These are phyloP conservation scores for Caenorhabditis sp. DNA, from an alignment of 2,888 invertebrate species.

Conservation along the genomic window DNA sequence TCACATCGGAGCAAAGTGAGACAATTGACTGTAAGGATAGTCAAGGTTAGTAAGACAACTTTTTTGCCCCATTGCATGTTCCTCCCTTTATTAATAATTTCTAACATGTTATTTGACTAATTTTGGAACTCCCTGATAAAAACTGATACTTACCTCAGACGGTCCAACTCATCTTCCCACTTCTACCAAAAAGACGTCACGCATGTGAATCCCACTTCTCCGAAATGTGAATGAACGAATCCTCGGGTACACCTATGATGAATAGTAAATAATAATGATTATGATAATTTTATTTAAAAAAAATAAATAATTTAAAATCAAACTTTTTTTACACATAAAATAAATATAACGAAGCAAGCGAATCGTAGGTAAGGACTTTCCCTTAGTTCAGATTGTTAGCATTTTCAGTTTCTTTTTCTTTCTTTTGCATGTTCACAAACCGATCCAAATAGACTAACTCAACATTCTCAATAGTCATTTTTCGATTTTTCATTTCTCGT, in stretches of 20 bases:
- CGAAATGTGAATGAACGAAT: neutral
- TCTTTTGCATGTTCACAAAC: neutral
- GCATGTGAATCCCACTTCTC: neutral
- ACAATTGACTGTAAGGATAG: constrained; percentile 42
- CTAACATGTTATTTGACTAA: neutral
- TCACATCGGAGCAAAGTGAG: constrained; percentile 68
- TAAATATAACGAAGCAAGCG: neutral
- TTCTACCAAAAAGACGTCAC: neutral
- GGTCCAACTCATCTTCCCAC: neutral
- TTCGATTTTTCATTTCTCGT: neutral
- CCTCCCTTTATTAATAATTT: neutral
- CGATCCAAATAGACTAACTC: neutral
- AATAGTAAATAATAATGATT: neutral
- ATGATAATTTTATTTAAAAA: neutral
- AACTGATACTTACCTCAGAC: neutral
- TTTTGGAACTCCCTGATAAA: neutral
- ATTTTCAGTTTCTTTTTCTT: neutral
- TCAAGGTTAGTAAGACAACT: constrained; percentile 29
- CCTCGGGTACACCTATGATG: neutral
- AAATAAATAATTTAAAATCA: neutral
- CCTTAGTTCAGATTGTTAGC: neutral
- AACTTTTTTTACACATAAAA: neutral
- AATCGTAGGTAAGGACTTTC: neutral
- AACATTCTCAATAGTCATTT: neutral
- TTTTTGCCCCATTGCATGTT: neutral